phyloP scores from a whole-genome alignment of 2,888 invertebrate species.

The Harmothoe impar region DNA sequence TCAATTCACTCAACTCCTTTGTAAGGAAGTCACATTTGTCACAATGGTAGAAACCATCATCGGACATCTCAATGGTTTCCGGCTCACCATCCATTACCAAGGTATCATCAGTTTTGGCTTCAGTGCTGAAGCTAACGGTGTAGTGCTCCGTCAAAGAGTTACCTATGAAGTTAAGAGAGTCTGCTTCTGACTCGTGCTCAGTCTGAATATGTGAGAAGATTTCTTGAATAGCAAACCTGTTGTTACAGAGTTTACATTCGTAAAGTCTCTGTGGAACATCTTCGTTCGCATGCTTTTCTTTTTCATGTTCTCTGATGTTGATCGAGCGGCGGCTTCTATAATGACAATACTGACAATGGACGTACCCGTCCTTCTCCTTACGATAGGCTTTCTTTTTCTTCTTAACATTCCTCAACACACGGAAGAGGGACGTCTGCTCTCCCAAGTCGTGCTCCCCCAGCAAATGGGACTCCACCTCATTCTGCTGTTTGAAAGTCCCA shows the following conservation, averaged over 20 bases:
- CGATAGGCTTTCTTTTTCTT: conserved; percentile 15
- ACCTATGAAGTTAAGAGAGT: conserved; percentile 1
- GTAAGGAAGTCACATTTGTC: too few species aligned
- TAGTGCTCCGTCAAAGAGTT: conserved; percentile 43
- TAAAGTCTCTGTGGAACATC: neutral
- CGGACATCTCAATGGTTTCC: neutral
- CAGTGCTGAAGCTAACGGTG: conserved; percentile 13
- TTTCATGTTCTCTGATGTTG: conserved; percentile 23
- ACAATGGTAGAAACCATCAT: too few species aligned
- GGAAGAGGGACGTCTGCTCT: conserved; percentile 26
- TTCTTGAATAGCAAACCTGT: neutral
- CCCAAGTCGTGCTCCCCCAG: conserved; percentile 28
- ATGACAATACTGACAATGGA: conserved; percentile 25
- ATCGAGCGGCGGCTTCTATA: conserved; percentile 20
- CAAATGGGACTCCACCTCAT: conserved; percentile 17
- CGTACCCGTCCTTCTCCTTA: conserved; percentile 42
- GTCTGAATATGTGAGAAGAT: conserved; percentile 37
- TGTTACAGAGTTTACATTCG: conserved; percentile 19
- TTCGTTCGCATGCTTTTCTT: conserved; percentile 35
- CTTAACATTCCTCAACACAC: neutral
- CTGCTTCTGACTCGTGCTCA: neutral
- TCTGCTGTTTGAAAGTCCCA: neutral
- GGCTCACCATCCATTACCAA: neutral
- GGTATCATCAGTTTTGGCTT: neutral
- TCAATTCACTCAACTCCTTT: too few species aligned